These are phyloP conservation scores for Brenthis daphne DNA, from an alignment of 2,888 invertebrate genomes.

Conservation along the genomic window DNA sequence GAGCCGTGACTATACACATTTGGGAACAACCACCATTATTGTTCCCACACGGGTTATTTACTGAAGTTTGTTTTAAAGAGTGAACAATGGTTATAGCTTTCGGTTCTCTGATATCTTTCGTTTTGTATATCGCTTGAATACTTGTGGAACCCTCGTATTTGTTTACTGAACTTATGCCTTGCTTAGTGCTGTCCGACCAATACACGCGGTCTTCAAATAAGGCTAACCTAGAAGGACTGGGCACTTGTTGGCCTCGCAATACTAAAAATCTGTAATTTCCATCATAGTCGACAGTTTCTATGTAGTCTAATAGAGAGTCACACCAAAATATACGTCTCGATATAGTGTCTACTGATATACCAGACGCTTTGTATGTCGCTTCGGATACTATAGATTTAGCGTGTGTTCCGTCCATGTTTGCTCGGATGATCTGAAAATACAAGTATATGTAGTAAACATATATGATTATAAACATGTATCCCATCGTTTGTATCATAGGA, in stretches of 20 bases:
- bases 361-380: constrained; percentile 96
- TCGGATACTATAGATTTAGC: constrained; percentile 92
- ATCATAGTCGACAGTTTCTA: constrained; percentile 97
- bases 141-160: constrained; percentile 91
- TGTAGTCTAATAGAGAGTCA: constrained; percentile 96
- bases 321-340: constrained; percentile 97
- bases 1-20: constrained; percentile 94
- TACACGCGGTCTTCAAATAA: constrained; percentile 93
- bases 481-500: background rate
- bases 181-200: constrained; percentile 96
- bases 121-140: constrained; percentile 90
- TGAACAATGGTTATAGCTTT: constrained; percentile 93
- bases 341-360: constrained; percentile 95
- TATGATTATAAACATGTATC: no score
- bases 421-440: constrained; percentile 84
- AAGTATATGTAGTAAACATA: background rate
- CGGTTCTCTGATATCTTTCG: constrained; percentile 90
- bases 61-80: constrained; percentile 87
- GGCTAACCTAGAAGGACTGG: constrained; percentile 91
- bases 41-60: constrained; percentile 91
- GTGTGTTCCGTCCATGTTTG: constrained; percentile 97
- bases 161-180: constrained; percentile 93
- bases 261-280: constrained; percentile 91
- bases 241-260: constrained; percentile 91
- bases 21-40: constrained; percentile 96